Percentiles rank a stretch among this genome's conserved stretches.
Conservation (phyloP, 1,140 invertebrate species). For the Leptinotarsa defecta region DNA sequence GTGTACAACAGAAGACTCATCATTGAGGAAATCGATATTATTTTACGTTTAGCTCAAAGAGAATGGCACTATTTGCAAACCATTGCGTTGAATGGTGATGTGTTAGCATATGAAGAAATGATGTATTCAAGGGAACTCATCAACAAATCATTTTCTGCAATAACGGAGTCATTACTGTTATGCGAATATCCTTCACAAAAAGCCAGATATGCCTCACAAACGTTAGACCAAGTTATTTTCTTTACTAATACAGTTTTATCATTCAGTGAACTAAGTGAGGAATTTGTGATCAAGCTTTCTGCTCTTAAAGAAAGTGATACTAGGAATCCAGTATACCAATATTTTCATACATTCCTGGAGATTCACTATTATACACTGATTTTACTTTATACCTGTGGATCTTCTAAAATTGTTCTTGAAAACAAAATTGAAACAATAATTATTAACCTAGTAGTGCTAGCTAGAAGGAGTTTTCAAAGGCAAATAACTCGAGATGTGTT, state of each 20-base stretch:
- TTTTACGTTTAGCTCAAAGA: conserved; percentile 37
- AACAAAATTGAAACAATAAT: conserved; percentile 34
- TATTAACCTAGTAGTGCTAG: conserved; percentile 36
- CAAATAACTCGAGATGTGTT: conserved; percentile 23
- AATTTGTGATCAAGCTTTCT: conserved; percentile 38
- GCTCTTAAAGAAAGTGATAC: conserved; percentile 23
- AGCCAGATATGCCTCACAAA: conserved; percentile 22
- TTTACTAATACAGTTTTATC: conserved; percentile 30
- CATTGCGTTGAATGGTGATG: conserved; percentile 35
- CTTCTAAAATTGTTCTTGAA: conserved; percentile 27
- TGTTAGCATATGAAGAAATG: conserved; percentile 26
- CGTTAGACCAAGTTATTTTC: conserved; percentile 30
- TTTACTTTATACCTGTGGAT: conserved; percentile 34
- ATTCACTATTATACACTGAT: conserved; percentile 41
- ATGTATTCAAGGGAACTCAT: conserved; percentile 36
- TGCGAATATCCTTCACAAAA: conserved; percentile 28
- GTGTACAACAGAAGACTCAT: conserved; percentile 35
- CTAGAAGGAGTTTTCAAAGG: conserved; percentile 33
- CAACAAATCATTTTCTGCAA: conserved; percentile 34
- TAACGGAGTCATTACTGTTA: conserved; percentile 31
- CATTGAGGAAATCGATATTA: conserved; percentile 40
- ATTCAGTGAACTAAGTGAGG: conserved; percentile 31
- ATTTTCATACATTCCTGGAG: conserved; percentile 47
- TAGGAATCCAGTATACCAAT: conserved; percentile 40
- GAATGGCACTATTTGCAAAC: conserved; percentile 46